phyloP scores from a whole-genome alignment of 2,888 invertebrate species.

The Thymelicus lineola region DNA sequence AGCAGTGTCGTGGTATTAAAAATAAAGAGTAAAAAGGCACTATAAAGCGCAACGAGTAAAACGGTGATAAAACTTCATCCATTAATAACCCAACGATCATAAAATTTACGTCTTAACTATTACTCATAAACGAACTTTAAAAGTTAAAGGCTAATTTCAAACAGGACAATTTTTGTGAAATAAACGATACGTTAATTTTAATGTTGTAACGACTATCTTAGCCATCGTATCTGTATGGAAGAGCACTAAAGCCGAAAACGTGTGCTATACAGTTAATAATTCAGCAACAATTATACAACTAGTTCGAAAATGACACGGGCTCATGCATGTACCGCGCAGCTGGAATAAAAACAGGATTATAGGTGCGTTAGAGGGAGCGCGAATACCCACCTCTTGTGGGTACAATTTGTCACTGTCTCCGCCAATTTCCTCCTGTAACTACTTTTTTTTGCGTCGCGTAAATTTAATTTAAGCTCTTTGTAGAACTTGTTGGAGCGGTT shows the following conservation, averaged over 20 bases:
- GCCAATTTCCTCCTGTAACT: constrained; percentile 83
- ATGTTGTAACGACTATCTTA: background rate
- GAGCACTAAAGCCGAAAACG: constrained; percentile 39
- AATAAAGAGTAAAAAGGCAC: too few relatives aligned
- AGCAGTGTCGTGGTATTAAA: too few relatives aligned
- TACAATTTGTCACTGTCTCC: constrained; percentile 83
- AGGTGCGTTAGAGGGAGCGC: constrained; percentile 56
- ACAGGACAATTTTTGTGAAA: too few relatives aligned
- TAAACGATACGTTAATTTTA: background rate
- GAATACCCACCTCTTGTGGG: constrained; percentile 67
- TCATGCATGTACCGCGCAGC: constrained; percentile 51
- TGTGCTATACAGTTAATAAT: constrained; percentile 40
- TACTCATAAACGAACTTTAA: too few relatives aligned
- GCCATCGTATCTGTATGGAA: background rate
- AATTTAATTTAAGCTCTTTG: constrained; percentile 82
- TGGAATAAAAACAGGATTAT: constrained; percentile 53
- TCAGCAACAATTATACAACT: constrained; percentile 61
- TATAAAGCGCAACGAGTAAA: too few relatives aligned
- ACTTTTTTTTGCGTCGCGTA: constrained; percentile 82
- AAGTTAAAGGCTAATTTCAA: too few relatives aligned
- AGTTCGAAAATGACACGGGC: constrained; percentile 51
- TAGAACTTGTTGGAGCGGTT: constrained; percentile 69
- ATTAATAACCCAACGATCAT: too few relatives aligned
- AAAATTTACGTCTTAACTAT: too few relatives aligned
- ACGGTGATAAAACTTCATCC: too few relatives aligned